Evolutionary conservation across 2,113 vertebrate species (phyloP).

Genomic region (Cephalopterus ornatus): DNA sequence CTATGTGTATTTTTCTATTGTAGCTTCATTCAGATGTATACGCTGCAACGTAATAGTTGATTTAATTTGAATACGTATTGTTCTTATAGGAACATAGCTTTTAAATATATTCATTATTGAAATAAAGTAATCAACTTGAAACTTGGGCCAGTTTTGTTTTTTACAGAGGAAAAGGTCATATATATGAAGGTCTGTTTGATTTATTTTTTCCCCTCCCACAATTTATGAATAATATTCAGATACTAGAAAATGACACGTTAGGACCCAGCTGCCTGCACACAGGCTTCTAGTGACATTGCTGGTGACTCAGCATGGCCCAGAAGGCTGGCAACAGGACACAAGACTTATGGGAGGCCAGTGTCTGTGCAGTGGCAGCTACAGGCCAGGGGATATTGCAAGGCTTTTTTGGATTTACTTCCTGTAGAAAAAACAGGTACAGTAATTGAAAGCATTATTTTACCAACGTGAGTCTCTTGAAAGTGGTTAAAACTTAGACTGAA

Average conservation of each 20-base stretch:
- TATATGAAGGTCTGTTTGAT: not conserved
- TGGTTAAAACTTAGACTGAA: not conserved
- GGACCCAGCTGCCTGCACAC: not conserved
- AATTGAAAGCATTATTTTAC: not conserved
- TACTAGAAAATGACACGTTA: not conserved
- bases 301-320: not conserved
- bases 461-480: not conserved
- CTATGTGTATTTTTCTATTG: slow-evolving; percentile 51
- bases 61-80: slow-evolving; percentile 9
- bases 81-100: slow-evolving; percentile 64
- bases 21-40: slow-evolving; percentile 46
- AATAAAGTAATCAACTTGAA: slow-evolving; percentile 77
- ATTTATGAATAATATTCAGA: not conserved
- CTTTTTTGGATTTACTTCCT: not conserved
- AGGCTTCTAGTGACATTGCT: not conserved
- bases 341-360: not conserved
- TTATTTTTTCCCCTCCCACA: not conserved
- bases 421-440: not conserved
- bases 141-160: slow-evolving; percentile 41
- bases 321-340: not conserved
- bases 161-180: not conserved
- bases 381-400: not conserved
- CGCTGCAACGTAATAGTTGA: slow-evolving; percentile 38
- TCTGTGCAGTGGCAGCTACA: not conserved
- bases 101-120: slow-evolving; percentile 57